Conservation (phyloP, 2,888 invertebrate genomes). For the Phaedon cochleariae region DNA sequence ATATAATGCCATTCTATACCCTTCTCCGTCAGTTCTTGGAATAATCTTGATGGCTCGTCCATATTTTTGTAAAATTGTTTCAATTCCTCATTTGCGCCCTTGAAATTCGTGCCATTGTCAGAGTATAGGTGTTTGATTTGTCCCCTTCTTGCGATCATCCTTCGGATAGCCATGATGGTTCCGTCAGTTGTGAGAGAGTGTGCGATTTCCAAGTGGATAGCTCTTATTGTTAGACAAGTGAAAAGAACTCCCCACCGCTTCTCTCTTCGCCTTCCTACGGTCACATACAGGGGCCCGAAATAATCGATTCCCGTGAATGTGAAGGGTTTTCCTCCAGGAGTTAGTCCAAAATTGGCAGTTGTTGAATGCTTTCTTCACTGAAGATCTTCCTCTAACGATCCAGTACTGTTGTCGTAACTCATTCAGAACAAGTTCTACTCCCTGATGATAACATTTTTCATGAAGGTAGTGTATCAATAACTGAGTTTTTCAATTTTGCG, state of each 20-base stretch:
- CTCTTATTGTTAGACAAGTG: neutral
- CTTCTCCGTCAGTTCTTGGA: neutral
- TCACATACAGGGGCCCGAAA: too few species aligned
- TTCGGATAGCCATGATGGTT: conserved; percentile 7
- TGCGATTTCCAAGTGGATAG: conserved; percentile 16
- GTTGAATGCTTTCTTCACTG: too few species aligned
- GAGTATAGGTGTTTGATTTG: neutral
- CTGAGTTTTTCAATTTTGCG: too few species aligned
- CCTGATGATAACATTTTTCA: too few species aligned
- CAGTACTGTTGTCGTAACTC: too few species aligned
- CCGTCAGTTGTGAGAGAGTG: conserved; percentile 11
- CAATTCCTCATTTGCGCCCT: conserved; percentile 10
- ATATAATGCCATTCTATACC: conserved; percentile 13
- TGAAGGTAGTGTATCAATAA: too few species aligned
- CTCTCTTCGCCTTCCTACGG: neutral
- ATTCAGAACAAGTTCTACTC: too few species aligned
- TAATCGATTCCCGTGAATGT: too few species aligned
- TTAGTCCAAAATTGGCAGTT: too few species aligned
- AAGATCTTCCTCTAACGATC: too few species aligned
- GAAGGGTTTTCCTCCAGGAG: too few species aligned
- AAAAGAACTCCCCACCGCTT: neutral
- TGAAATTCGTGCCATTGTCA: conserved; percentile 15
- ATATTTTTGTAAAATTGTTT: neutral
- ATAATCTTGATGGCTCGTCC: neutral
- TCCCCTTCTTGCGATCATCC: conserved; percentile 11